Base-by-base conservation (phyloP, 2,888 invertebrate genomes). In the Crocallis elinguaria region DNA sequence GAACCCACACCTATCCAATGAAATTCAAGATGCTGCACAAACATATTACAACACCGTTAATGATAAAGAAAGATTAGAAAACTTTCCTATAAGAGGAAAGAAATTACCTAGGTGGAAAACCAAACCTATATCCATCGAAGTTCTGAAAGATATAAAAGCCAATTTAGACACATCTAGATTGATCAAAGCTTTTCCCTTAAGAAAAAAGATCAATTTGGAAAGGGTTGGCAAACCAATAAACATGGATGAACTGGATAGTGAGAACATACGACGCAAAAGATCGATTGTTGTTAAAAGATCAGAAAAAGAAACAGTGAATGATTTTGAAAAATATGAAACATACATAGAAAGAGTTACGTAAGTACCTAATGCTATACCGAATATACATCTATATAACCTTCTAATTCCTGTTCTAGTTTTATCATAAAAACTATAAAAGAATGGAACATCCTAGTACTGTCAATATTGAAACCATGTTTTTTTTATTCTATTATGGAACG, bases 81-180 rank as follows among this genome's bases (percentile, higher is more conserved):
- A 49, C 36, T 21, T 51, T 53, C 32, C 37, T 32, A 44, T 59
- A 9, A 62, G 64, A 16, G 56, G 51, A 0, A 62, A 60, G 8
- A 45, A 23, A 2, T 60, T 54, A 0, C 74, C 76, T 0, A 69
- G 71, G 1, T 90, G 89, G 90, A 78, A 86, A 57, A 87, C 86
- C 0, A 75, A 78, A 48, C 71, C 79, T 0, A 42, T 89, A n/a
- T 66, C 85, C 3, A 45, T 56, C 8, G 68, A 78, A 16, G 69
- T 84, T 5, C 45, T 88, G 9, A 77, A 88, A 9, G 88, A 88
- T 60, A 75, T 87, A 0, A 81, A 75, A 69, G 86, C 86, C 0
- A 79, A 86, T 48, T 62, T 84, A 6, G 71, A 82, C 4, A 80
- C 79, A 25, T 63, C 75, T 0, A 83, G 73, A 39, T 23, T 78